phyloP scores from a whole-genome alignment of 2,113 vertebrate species.

The Mellivora capensis region DNA sequence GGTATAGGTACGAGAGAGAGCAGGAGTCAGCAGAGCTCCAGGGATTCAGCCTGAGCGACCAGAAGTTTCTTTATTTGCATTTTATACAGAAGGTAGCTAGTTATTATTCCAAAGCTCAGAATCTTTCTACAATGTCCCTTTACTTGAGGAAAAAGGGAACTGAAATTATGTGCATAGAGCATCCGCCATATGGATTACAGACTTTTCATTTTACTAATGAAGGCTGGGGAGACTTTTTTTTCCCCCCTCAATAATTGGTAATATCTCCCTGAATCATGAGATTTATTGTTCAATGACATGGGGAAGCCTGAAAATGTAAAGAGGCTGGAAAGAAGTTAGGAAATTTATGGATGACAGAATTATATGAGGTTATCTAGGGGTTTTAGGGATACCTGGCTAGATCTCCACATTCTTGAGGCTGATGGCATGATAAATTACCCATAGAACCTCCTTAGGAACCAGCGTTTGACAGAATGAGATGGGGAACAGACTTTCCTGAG shows the following conservation, averaged over 20 bases:
- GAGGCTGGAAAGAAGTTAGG: background rate
- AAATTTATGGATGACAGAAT: background rate
- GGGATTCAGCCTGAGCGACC: background rate
- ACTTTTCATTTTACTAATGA: background rate
- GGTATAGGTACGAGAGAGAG: background rate
- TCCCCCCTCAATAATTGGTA: background rate
- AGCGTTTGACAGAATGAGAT: background rate
- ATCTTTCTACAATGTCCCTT: background rate
- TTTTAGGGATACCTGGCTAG: background rate
- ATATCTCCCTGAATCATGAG: background rate
- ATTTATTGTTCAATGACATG: background rate
- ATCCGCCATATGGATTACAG: background rate
- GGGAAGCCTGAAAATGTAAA: background rate
- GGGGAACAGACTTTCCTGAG: background rate
- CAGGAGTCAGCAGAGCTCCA: background rate
- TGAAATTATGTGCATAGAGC: background rate
- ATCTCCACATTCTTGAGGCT: background rate
- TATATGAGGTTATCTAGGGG: background rate
- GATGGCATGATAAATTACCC: background rate
- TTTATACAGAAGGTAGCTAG: background rate
- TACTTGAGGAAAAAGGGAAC: background rate
- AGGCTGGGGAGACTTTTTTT: background rate
- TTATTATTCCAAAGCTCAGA: background rate
- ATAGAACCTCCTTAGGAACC: background rate
- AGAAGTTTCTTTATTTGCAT: background rate